Evolutionary conservation across 1,140 invertebrate genomes (phyloP).

Genomic region (Formica exsecta): DNA sequence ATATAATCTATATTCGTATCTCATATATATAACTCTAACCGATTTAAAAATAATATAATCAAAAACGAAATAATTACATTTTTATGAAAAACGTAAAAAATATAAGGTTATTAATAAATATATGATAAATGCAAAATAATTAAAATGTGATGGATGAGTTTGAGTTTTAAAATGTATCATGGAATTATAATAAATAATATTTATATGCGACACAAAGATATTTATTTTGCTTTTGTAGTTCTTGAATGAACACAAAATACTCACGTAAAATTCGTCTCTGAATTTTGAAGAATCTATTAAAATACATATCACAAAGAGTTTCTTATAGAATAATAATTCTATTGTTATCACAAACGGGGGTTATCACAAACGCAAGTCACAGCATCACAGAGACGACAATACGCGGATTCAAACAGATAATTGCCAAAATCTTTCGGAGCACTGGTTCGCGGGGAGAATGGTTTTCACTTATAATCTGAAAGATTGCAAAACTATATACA

Average conservation of each 20-base stretch:
- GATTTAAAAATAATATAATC: too few relatives aligned
- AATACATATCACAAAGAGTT: neutral
- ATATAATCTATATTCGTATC: too few relatives aligned
- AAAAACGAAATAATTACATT: neutral
- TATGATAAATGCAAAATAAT: neutral
- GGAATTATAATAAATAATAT: neutral
- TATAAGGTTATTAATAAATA: neutral
- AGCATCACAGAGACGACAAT: neutral
- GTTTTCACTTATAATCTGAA: neutral
- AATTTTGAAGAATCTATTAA: neutral
- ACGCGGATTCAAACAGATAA: neutral
- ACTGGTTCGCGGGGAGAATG: neutral
- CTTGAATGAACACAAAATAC: neutral
- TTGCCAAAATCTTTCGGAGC: neutral
- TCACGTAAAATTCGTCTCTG: neutral
- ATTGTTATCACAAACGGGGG: neutral
- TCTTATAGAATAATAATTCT: neutral
- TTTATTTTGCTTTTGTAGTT: neutral
- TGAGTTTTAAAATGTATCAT: neutral
- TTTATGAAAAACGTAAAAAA: neutral
- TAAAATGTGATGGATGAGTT: neutral
- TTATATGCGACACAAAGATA: neutral
- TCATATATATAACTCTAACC: too few relatives aligned
- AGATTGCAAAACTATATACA: neutral
- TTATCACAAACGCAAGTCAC: constrained; percentile 18